A percentile compares a stretch with the other conserved stretches of the same genome.
Evolutionary conservation across 2,797 vertebrate genomes (phyloP).

Genomic region (Acanthiza pusilla): DNA sequence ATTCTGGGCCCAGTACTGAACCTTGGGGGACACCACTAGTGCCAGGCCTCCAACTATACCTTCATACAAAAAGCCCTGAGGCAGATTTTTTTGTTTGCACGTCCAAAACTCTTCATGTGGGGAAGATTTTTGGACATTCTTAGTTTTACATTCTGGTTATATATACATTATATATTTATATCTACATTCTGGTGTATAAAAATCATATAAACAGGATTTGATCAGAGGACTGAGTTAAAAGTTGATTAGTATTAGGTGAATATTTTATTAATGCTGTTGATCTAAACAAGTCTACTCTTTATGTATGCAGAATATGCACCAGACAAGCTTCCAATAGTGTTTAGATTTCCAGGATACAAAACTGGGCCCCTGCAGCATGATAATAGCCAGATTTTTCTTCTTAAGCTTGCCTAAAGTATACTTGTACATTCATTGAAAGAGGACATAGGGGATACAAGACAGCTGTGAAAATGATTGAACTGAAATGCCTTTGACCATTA

Average conservation of each 20-base stretch:
- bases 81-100: neutral
- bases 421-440: neutral
- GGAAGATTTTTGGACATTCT: neutral
- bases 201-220: neutral
- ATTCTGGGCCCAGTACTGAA: accelerated
- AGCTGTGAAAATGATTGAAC: neutral
- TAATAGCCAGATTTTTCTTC: neutral
- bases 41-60: neutral
- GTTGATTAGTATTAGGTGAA: neutral
- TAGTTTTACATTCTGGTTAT: neutral
- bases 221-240: neutral
- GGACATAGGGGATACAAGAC: neutral
- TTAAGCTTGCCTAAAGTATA: neutral
- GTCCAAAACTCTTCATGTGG: neutral
- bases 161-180: no score
- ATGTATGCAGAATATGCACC: neutral
- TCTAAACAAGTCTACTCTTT: neutral
- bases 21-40: no score
- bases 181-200: no score
- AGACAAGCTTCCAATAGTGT: neutral
- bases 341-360: neutral
- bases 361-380: neutral
- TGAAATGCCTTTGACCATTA: neutral
- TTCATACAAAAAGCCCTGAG: neutral
- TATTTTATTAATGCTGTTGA: neutral